Evolutionary conservation across 2,113 vertebrate species (phyloP).

Genomic region (Centrocercus urophasianus): DNA sequence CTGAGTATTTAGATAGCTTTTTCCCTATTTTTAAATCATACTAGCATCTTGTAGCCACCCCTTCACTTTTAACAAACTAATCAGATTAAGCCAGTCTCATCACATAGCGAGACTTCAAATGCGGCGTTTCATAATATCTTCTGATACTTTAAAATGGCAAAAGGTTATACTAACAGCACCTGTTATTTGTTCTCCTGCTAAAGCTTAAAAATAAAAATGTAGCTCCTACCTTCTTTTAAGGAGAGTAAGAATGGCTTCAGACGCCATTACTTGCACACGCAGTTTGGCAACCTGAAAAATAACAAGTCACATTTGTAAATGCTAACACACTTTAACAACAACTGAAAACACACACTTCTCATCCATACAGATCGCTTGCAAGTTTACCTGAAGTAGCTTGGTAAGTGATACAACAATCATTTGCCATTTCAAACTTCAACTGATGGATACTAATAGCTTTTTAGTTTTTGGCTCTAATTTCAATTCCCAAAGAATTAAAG

Average conservation of each 20-base stretch:
- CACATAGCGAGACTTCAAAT: accelerated
- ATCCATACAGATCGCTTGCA: too few species aligned
- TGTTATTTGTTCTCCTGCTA: accelerated
- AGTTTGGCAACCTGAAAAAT: not conserved
- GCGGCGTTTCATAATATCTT: not conserved
- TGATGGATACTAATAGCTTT: not conserved
- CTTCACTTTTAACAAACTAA: not conserved
- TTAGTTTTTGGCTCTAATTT: not conserved
- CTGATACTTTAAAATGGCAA: not conserved
- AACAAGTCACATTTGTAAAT: accelerated
- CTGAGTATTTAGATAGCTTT: accelerated
- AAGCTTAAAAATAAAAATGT: accelerated
- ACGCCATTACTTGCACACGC: accelerated
- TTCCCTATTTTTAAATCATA: not conserved
- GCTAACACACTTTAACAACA: not conserved
- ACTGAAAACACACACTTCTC: accelerated
- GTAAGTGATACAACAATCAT: not conserved
- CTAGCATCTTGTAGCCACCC: not conserved
- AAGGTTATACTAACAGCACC: not conserved
- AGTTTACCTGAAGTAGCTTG: not conserved
- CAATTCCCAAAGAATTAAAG: not conserved
- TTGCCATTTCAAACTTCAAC: not conserved
- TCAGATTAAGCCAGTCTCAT: not conserved
- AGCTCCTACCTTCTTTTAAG: not conserved
- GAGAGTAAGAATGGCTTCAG: accelerated